Percentiles rank a stretch among this genome's conserved stretches.
Evolutionary conservation across 2,888 invertebrate species (phyloP).

Genomic region (Xestoiulus laeticollis): DNA sequence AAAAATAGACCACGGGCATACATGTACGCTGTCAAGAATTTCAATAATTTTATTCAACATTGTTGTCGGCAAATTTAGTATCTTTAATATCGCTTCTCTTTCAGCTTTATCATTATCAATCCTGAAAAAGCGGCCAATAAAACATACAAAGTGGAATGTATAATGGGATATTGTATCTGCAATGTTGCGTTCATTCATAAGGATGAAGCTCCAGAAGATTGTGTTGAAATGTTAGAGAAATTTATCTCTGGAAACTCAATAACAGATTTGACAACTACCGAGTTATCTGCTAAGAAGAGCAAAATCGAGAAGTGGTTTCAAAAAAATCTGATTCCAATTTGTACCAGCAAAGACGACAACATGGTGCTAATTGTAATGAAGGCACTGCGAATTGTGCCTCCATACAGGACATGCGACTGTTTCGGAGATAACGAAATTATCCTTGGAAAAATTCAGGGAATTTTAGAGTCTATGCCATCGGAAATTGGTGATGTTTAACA

Average conservation of each 20-base stretch:
- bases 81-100: conserved; percentile 9
- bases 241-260: neutral
- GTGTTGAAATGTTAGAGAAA: neutral
- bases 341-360: conserved; percentile 56
- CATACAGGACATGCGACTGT: conserved; percentile 62
- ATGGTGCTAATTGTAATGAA: conserved; percentile 51
- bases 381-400: conserved; percentile 62
- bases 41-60: too few relatives aligned
- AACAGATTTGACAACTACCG: conserved; percentile 57
- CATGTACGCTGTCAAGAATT: too few relatives aligned
- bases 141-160: neutral
- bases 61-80: neutral
- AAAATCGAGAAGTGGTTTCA: conserved; percentile 61
- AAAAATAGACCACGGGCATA: too few relatives aligned
- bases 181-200: neutral
- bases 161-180: neutral
- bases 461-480: conserved; percentile 63
- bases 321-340: conserved; percentile 62
- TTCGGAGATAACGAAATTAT: conserved; percentile 64
- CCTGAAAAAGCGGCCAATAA: neutral
- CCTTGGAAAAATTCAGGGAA: conserved; percentile 62
- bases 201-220: neutral
- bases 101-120: conserved; percentile 30
- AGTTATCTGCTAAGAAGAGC: conserved; percentile 59
- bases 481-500: conserved; percentile 54